Conservation (phyloP, 92 coral and sea anemone genomes). For the Pocillopora grandis region DNA sequence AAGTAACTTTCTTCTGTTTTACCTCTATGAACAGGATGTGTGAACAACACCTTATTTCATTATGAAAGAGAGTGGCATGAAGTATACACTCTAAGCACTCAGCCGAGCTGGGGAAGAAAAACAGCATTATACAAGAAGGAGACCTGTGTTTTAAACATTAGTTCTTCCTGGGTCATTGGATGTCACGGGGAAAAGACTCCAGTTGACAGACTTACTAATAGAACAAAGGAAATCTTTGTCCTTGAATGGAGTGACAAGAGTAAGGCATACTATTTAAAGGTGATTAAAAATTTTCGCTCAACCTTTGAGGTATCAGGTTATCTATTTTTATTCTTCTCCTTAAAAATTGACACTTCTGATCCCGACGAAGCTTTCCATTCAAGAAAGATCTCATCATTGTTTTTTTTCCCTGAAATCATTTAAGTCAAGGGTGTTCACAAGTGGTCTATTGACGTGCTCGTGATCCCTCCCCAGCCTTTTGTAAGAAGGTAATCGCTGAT, state of each 20-base stretch:
- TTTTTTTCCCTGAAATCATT: too few relatives aligned
- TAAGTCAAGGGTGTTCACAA: too few relatives aligned
- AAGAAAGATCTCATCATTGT: too few relatives aligned
- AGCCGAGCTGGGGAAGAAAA: neutral
- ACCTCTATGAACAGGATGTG: neutral
- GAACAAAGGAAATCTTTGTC: neutral
- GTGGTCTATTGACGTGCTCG: too few relatives aligned
- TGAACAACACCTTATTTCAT: neutral
- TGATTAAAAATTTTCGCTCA: neutral
- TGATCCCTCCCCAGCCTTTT: too few relatives aligned
- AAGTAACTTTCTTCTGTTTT: neutral
- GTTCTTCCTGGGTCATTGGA: constrained; percentile 5
- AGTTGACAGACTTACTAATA: neutral
- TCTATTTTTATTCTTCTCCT: too few relatives aligned
- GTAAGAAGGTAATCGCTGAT: too few relatives aligned
- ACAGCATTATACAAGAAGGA: neutral
- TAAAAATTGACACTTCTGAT: too few relatives aligned
- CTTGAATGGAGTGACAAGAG: neutral
- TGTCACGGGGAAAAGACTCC: neutral
- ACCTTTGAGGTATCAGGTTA: too few relatives aligned
- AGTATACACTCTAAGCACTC: neutral
- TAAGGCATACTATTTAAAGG: neutral
- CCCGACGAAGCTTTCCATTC: too few relatives aligned
- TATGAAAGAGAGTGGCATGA: neutral
- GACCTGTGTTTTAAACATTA: neutral